Conservation (phyloP, 2,888 invertebrate genomes). For the Baronia brevicornis region DNA sequence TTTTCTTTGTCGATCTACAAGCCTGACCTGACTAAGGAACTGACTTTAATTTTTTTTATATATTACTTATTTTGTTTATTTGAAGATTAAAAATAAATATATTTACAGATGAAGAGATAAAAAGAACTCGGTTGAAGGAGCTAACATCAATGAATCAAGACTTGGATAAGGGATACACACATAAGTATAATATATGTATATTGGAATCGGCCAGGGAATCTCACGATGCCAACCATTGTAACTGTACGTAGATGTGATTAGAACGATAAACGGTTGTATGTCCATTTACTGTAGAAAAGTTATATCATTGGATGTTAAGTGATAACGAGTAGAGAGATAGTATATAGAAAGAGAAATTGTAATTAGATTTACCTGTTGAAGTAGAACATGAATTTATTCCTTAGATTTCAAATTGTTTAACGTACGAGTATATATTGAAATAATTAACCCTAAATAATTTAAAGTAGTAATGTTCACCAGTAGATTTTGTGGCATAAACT, state of each 20-base stretch:
- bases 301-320: conserved; percentile 38
- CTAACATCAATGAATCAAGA: conserved; percentile 23
- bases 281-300: conserved; percentile 67
- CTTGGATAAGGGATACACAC: conserved; percentile 22
- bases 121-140: conserved; percentile 30
- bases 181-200: no score
- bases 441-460: conserved; percentile 25
- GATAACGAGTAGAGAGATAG: conserved; percentile 23
- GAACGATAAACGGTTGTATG: conserved; percentile 56
- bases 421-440: conserved; percentile 27
- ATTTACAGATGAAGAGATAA: conserved; percentile 61
- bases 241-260: conserved; percentile 49
- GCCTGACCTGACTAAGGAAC: no score
- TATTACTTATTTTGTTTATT: background rate
- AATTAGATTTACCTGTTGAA: conserved; percentile 38
- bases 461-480: conserved; percentile 14
- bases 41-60: background rate
- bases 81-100: conserved; percentile 3
- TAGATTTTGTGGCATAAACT: conserved; percentile 6
- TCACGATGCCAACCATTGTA: conserved; percentile 60
- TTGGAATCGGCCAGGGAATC: conserved; percentile 31
- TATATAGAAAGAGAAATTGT: conserved; percentile 16
- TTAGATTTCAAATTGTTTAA: conserved; percentile 35
- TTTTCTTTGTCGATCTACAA: no score
- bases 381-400: conserved; percentile 54